phyloP scores from a whole-genome alignment of 2,888 invertebrate species.

The Acanthosepion esculentum region DNA sequence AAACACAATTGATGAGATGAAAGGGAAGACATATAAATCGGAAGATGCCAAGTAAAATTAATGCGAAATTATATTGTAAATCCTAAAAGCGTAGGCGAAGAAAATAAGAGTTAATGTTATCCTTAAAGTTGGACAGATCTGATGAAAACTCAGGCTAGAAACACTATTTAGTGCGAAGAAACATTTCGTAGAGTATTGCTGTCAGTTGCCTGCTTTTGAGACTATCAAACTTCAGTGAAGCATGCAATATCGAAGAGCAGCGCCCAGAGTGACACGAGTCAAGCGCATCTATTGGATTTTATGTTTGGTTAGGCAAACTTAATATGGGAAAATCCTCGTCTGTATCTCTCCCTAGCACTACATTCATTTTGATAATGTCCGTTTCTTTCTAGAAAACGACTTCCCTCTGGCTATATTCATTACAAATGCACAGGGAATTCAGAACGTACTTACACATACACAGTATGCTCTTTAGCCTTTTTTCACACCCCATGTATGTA shows the following conservation, averaged over 20 bases:
- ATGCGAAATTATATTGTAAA: background rate
- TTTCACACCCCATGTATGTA: background rate
- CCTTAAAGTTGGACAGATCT: background rate
- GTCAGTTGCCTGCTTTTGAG: background rate
- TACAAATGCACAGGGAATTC: background rate
- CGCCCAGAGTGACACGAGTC: background rate
- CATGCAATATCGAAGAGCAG: background rate
- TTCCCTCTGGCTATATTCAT: background rate
- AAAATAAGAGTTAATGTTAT: background rate
- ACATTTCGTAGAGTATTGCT: background rate
- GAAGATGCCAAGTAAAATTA: background rate
- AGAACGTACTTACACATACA: background rate
- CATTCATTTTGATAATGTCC: background rate
- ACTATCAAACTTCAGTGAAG: background rate
- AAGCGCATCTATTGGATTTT: slow-evolving; percentile 33
- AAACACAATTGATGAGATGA: background rate
- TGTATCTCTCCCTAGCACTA: background rate
- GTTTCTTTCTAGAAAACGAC: background rate
- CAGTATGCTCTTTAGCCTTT: background rate
- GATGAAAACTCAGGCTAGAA: background rate
- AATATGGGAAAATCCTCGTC: background rate
- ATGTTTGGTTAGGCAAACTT: background rate
- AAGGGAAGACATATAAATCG: background rate
- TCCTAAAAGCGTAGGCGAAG: background rate
- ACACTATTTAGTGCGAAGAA: background rate